These are phyloP conservation scores for Gallinago paraguaiae DNA, from an alignment of 2,113 vertebrate genomes.

Conservation along the genomic window DNA sequence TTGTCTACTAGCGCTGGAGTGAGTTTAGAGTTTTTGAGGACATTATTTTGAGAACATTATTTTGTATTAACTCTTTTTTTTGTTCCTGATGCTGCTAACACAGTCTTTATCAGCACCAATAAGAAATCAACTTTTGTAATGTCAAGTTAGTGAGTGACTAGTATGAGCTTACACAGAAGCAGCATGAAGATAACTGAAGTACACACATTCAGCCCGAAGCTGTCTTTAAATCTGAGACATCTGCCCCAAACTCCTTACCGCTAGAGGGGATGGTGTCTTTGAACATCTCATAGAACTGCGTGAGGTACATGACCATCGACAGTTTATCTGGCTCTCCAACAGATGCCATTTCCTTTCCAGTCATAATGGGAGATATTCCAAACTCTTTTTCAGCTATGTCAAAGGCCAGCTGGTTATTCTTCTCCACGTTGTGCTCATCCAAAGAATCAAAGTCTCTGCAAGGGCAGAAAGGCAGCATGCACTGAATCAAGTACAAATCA, in stretches of 20 bases:
- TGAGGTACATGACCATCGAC: constrained; percentile 99
- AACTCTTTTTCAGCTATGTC: constrained; percentile 94
- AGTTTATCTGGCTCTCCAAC: constrained; percentile 96
- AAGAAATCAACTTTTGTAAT: not conserved
- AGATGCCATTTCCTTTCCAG: constrained; percentile 95
- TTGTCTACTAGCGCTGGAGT: not conserved
- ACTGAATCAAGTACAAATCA: not conserved
- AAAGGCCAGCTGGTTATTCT: constrained; percentile 94
- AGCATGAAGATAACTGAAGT: not conserved
- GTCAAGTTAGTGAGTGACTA: not conserved
- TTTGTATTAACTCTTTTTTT: not conserved
- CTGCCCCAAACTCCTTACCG: constrained; percentile 75
- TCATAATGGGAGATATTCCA: constrained; percentile 97
- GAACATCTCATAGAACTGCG: constrained; percentile 99
- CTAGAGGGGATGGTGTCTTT: constrained; percentile 90
- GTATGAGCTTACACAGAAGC: not conserved
- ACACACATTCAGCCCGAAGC: not conserved
- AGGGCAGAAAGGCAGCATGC: not conserved
- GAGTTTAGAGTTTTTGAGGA: not conserved
- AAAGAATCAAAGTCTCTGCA: constrained; percentile 91
- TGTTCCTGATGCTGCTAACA: not conserved
- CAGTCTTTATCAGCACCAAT: not conserved
- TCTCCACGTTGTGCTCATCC: constrained; percentile 90
- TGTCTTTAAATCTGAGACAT: not conserved
- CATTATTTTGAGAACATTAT: not conserved